Evolutionary conservation across 2,113 vertebrate species (phyloP), one percentile per base, ranked within the genome.

Genomic region (Macaca nemestrina): DNA sequence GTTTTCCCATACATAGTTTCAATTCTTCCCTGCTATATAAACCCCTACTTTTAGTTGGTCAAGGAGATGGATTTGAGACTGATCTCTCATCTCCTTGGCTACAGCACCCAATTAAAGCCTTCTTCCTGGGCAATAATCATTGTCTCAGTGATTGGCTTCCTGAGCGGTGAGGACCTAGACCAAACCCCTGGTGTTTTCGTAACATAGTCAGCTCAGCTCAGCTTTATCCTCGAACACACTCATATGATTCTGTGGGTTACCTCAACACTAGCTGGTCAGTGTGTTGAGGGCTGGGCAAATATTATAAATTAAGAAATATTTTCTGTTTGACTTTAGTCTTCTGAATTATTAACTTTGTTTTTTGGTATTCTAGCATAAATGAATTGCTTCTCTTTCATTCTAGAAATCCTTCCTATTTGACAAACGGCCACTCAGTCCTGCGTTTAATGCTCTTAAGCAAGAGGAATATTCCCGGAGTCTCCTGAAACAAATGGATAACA

Each of bases 351-450:
- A 72, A 52, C 30, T 82, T 90, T 78, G 84, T 67, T 84, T 79
- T 95, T 91, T 70, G 61, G 20, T 78, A 90, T 52, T 52, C 43
- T 75, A 73, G 20, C 57, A 40, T 80, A 85, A 95, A 87, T 61
- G 48, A 90, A 93, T 73, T 80, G 18, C 12, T 79, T 98, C 22
- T 95, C 59, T 96, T 96, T 97, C 38, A 61, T 97, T 97, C 82
- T 89, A 99, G 99, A 98, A 97, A 61, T 99, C 99, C 1, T 99
- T 98, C 81, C 97, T 99, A 78, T 99, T 99, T 94, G 97, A 97
- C 75, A 97, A 98, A 84, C 98, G 99, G 12, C 98, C 98, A 0
- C 89, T 98, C 72, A 99, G 99, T 45, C 97, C 99, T 43, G 98
- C 98, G 61, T 96, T 94, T 8, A 98, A 97, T 90, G 96, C 97